Conservation (phyloP, 2,113 vertebrate species). For the Gnathonemus echidnorhynchus region DNA sequence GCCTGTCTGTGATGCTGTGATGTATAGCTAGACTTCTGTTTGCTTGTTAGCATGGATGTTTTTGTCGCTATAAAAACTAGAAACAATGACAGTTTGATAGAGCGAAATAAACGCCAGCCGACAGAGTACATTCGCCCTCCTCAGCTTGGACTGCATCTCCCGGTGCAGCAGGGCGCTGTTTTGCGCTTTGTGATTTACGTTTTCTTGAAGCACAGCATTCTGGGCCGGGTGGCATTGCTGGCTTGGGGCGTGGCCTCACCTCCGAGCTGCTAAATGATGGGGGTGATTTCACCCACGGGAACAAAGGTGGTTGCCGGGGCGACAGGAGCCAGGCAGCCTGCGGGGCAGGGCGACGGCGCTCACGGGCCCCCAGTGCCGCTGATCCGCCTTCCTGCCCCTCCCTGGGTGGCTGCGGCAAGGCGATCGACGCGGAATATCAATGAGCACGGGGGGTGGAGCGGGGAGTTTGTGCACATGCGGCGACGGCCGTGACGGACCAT, state of each 20-base stretch:
- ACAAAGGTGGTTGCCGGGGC: conserved; percentile 23
- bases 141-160: neutral
- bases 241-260: neutral
- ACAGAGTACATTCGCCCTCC: neutral
- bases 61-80: neutral
- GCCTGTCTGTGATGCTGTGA: conserved; percentile 11
- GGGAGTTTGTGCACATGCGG: neutral
- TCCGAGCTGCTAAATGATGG: neutral
- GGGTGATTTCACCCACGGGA: conserved; percentile 9
- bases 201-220: neutral
- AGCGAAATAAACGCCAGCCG: neutral
- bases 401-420: conserved; percentile 45
- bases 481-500: neutral
- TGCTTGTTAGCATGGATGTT: neutral
- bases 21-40: neutral
- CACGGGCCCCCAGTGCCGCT: neutral
- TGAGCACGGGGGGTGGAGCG: conserved; percentile 33
- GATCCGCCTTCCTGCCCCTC: conserved; percentile 37
- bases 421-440: conserved; percentile 59
- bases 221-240: neutral
- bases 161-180: neutral
- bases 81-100: neutral
- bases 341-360: neutral
- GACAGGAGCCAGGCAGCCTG: neutral
- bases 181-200: neutral